A percentile compares a stretch with the other conserved stretches of the same genome.
Conservation (phyloP, 1,140 invertebrate species). For the Diploscapter pachys region DNA sequence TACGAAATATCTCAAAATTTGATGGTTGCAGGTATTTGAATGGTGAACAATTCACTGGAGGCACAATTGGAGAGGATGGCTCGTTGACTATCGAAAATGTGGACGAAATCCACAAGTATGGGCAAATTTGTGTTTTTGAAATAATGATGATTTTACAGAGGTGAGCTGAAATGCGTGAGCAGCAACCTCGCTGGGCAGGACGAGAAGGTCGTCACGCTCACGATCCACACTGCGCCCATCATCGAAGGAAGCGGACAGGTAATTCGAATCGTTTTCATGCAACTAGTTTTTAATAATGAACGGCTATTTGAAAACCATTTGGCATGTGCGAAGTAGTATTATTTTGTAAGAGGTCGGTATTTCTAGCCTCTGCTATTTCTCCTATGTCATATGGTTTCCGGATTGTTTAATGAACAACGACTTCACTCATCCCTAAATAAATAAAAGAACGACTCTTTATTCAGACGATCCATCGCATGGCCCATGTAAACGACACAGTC, state of each 20-base stretch:
- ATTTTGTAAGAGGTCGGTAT: too few species aligned
- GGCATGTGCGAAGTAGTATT: not conserved
- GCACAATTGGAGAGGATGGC: constrained; percentile 46
- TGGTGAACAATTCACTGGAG: constrained; percentile 29
- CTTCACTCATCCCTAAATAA: not conserved
- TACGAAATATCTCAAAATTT: not conserved
- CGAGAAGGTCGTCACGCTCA: constrained; percentile 45
- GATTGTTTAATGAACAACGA: not conserved
- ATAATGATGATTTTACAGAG: constrained; percentile 25
- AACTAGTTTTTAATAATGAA: constrained; percentile 7
- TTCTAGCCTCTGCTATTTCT: not conserved
- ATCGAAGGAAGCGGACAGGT: constrained; percentile 45
- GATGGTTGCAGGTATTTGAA: constrained; percentile 37
- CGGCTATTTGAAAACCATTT: not conserved
- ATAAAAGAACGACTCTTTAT: constrained; percentile 6
- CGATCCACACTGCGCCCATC: constrained; percentile 49
- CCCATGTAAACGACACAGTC: constrained; percentile 46
- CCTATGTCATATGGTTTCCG: not conserved
- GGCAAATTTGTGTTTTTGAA: too few species aligned
- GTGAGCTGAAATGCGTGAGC: constrained; percentile 50
- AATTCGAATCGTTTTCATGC: constrained; percentile 2
- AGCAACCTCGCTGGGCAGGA: constrained; percentile 47
- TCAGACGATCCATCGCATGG: constrained; percentile 30
- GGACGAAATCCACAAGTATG: constrained; percentile 21
- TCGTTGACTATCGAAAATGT: constrained; percentile 47